A percentile compares a stretch with the other conserved stretches of the same genome.
phyloP scores from a whole-genome alignment of 2,797 vertebrate species.

The Poecile montanus region DNA sequence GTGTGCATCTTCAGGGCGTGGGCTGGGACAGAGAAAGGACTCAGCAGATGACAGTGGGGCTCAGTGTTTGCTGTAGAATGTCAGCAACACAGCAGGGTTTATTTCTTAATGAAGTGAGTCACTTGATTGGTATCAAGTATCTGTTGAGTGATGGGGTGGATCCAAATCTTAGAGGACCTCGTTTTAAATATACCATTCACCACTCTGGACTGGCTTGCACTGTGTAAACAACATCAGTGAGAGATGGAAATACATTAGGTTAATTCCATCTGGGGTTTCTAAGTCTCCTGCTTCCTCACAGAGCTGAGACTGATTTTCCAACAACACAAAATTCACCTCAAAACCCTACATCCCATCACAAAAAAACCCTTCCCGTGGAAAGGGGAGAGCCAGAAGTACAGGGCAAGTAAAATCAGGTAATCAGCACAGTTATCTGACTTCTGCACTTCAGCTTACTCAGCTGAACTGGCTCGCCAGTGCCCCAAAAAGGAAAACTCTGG shows the following conservation, averaged over 20 bases:
- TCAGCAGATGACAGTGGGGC: slow-evolving; percentile 26
- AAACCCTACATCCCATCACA: neutral
- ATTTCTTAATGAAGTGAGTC: slow-evolving; percentile 51
- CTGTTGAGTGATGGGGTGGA: neutral
- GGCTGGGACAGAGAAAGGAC: neutral
- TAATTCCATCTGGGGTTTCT: neutral
- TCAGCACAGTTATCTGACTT: neutral
- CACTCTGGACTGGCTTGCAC: neutral
- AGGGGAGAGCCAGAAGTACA: neutral
- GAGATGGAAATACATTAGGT: neutral
- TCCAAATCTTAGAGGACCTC: slow-evolving; percentile 1
- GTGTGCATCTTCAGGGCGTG: neutral
- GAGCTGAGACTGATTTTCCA: neutral
- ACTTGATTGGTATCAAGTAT: slow-evolving; percentile 18
- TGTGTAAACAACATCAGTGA: neutral
- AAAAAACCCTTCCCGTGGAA: neutral
- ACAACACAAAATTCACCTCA: neutral
- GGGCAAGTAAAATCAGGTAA: neutral
- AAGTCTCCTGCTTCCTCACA: neutral
- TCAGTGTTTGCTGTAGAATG: neutral
- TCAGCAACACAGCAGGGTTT: neutral
- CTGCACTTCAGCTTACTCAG: neutral
- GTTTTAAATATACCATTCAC: slow-evolving; percentile 15
- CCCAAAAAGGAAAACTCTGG: neutral
- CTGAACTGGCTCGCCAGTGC: neutral